A percentile compares a stretch with the other conserved stretches of the same genome.
These are phyloP conservation scores for Eulithis prunata DNA, from an alignment of 2,888 invertebrate species.

Conservation along the genomic window DNA sequence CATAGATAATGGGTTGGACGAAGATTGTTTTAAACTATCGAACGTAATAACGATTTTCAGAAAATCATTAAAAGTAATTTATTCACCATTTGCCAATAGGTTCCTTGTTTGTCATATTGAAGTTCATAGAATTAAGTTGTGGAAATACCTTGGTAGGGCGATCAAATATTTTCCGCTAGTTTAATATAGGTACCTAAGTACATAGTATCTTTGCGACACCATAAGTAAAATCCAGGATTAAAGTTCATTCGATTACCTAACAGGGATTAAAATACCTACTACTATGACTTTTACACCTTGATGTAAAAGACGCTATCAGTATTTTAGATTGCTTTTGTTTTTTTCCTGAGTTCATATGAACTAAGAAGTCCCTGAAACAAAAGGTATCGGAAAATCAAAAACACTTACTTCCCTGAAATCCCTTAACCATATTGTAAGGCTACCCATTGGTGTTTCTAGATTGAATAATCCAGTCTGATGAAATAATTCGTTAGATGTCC, in stretches of 20 bases:
- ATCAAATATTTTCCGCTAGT: constrained; percentile 16
- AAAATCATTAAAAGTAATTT: constrained; percentile 37
- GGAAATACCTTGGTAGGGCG: constrained; percentile 39
- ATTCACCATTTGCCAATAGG: constrained; percentile 22
- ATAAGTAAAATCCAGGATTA: not conserved
- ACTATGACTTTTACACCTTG: not conserved
- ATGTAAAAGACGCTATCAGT: too few species aligned
- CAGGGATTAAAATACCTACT: not conserved
- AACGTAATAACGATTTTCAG: constrained; percentile 35
- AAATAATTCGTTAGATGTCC: too few species aligned
- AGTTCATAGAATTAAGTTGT: constrained; percentile 39
- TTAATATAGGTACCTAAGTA: not conserved
- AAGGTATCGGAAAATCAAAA: too few species aligned
- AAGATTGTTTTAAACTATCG: constrained; percentile 30
- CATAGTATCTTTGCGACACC: not conserved
- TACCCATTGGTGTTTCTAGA: too few species aligned
- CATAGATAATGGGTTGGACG: constrained; percentile 35
- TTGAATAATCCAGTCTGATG: too few species aligned
- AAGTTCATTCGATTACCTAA: not conserved
- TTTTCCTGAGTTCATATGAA: too few species aligned
- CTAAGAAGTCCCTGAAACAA: too few species aligned
- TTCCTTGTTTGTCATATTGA: constrained; percentile 35
- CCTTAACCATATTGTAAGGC: too few species aligned
- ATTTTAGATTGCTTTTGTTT: too few species aligned
- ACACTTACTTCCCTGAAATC: too few species aligned